These are phyloP conservation scores for Engraulis encrasicolus DNA, from an alignment of 2,113 vertebrate species.

Conservation along the genomic window DNA sequence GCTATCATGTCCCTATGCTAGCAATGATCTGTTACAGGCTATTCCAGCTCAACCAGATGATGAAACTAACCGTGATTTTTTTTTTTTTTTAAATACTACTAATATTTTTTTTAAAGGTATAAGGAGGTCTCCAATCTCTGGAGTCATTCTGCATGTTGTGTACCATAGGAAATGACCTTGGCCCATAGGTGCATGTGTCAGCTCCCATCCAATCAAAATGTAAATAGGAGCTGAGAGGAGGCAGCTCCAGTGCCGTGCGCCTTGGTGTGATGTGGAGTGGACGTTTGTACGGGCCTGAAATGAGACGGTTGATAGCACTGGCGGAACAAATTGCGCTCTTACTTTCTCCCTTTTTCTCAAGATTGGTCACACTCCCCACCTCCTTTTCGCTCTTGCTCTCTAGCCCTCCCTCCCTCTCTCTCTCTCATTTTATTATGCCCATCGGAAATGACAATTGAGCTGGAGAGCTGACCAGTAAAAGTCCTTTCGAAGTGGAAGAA, in stretches of 20 bases:
- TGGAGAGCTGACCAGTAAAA: neutral
- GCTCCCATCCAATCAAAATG: slow-evolving; percentile 58
- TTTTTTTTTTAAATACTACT: neutral
- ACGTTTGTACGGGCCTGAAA: neutral
- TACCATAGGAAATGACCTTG: slow-evolving; percentile 55
- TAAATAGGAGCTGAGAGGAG: slow-evolving; percentile 63
- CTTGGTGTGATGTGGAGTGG: slow-evolving; percentile 34
- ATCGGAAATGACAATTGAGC: neutral
- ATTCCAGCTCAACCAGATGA: too few species aligned
- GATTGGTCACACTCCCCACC: neutral
- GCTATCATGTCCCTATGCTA: too few species aligned
- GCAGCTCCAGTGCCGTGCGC: slow-evolving; percentile 46
- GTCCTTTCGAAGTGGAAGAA: neutral
- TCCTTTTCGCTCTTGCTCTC: too few species aligned
- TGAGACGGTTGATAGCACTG: slow-evolving; percentile 27
- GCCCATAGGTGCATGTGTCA: slow-evolving; percentile 53
- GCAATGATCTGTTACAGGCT: too few species aligned
- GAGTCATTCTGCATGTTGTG: neutral
- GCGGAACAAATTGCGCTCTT: slow-evolving; percentile 64
- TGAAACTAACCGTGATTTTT: too few species aligned
- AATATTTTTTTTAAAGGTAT: neutral
- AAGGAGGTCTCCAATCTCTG: neutral
- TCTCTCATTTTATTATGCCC: too few species aligned
- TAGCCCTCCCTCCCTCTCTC: too few species aligned
- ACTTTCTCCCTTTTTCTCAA: slow-evolving; percentile 29